Conservation (phyloP, 2,888 invertebrate species). For the Trichopria drosophilae region DNA sequence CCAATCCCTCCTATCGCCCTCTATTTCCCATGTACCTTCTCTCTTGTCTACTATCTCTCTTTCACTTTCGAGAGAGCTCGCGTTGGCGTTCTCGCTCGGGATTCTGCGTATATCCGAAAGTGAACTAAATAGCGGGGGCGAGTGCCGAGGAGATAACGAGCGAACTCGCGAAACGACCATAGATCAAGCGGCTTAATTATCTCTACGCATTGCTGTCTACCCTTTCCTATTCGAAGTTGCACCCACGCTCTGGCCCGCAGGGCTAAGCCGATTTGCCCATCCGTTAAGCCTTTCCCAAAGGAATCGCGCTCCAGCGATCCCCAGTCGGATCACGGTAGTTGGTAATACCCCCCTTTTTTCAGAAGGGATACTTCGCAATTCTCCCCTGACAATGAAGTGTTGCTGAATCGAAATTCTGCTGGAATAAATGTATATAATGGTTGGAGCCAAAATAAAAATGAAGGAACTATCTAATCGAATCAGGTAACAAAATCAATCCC, state of each 20-base stretch:
- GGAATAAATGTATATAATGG: too few species aligned
- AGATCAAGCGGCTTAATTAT: constrained; percentile 59
- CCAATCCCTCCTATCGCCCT: not conserved
- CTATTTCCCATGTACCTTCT: not conserved
- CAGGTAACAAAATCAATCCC: too few species aligned
- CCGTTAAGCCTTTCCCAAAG: constrained; percentile 30
- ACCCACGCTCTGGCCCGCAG: not conserved
- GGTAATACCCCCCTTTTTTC: too few species aligned
- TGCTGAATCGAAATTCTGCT: too few species aligned
- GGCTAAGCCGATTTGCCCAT: constrained; percentile 30
- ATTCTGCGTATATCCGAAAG: constrained; percentile 40
- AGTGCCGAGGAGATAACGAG: constrained; percentile 57
- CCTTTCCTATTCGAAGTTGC: constrained; percentile 16
- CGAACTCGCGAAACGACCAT: constrained; percentile 59
- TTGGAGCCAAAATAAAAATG: too few species aligned
- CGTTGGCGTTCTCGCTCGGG: constrained; percentile 30
- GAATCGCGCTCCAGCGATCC: constrained; percentile 14
- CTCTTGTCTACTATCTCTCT: constrained; percentile 6
- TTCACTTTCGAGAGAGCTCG: constrained; percentile 25
- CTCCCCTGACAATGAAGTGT: too few species aligned
- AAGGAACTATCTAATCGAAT: too few species aligned
- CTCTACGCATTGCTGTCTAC: constrained; percentile 54
- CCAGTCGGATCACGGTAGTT: constrained; percentile 16
- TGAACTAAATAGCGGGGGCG: constrained; percentile 32
- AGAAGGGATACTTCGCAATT: too few species aligned